phyloP scores from a whole-genome alignment of 2,797 vertebrate genomes.

The Trematocara caparti region DNA sequence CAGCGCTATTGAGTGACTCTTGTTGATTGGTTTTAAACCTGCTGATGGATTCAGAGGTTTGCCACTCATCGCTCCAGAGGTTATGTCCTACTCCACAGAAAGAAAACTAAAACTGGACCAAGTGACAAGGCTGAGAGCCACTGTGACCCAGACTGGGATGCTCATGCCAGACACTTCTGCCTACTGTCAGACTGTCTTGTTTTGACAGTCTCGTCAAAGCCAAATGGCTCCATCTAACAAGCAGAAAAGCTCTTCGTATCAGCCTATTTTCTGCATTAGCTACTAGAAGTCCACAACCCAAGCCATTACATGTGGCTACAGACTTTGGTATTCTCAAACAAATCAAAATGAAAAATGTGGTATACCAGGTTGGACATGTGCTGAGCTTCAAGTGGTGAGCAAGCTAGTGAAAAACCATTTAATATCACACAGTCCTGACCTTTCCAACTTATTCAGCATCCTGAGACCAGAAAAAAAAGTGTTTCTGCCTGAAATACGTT shows the following conservation, averaged over 20 bases:
- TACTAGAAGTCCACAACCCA: slow-evolving; percentile 41
- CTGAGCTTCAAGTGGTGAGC: slow-evolving; percentile 29
- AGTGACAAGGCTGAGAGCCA: slow-evolving; percentile 34
- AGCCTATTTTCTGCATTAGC: slow-evolving; percentile 58
- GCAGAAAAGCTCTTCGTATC: slow-evolving; percentile 57
- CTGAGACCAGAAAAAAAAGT: not conserved
- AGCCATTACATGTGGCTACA: slow-evolving; percentile 55
- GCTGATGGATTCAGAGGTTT: slow-evolving; percentile 24
- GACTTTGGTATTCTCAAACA: slow-evolving; percentile 68
- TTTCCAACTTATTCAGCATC: slow-evolving; percentile 19
- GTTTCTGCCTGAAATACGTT: slow-evolving; percentile 35
- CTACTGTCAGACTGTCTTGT: slow-evolving; percentile 69
- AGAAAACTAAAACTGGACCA: slow-evolving; percentile 32
- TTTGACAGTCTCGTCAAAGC: slow-evolving; percentile 66
- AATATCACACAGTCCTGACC: slow-evolving; percentile 16
- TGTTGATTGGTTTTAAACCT: slow-evolving; percentile 44
- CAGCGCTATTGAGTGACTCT: not conserved
- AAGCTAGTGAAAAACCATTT: slow-evolving; percentile 30
- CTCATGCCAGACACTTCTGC: slow-evolving; percentile 63
- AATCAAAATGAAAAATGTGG: slow-evolving; percentile 69
- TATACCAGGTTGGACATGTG: slow-evolving; percentile 49
- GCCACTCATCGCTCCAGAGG: slow-evolving; percentile 23
- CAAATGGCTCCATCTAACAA: slow-evolving; percentile 60
- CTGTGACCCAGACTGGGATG: slow-evolving; percentile 52
- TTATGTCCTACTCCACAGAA: slow-evolving; percentile 38